These are phyloP conservation scores for Hypena proboscidalis DNA, from an alignment of 2,888 invertebrate species.

Conservation along the genomic window DNA sequence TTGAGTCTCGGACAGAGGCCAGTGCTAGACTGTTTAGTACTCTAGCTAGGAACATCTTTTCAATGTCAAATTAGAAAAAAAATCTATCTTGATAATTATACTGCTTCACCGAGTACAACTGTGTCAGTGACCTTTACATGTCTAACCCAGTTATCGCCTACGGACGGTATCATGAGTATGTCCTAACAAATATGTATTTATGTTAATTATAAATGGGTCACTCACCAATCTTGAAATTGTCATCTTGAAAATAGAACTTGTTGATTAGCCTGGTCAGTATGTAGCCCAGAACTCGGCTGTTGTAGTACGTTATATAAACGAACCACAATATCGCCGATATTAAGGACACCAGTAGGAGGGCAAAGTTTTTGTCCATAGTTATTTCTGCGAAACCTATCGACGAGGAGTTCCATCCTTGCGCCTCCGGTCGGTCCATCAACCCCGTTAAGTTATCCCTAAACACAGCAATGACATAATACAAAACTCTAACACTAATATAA, in stretches of 20 bases:
- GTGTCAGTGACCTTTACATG: not conserved
- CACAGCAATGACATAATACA: constrained; percentile 43
- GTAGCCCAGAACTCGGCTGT: constrained; percentile 95
- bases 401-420: constrained; percentile 86
- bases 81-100: not conserved
- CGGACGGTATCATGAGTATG: constrained; percentile 31
- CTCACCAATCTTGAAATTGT: constrained; percentile 95
- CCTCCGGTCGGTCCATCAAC: constrained; percentile 64
- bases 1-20: no score
- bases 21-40: no score
- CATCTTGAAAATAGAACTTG: constrained; percentile 93
- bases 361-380: constrained; percentile 90
- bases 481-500: constrained; percentile 36
- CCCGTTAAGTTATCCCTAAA: constrained; percentile 71
- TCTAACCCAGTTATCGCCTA: constrained; percentile 11
- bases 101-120: not conserved
- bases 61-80: not conserved
- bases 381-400: constrained; percentile 87
- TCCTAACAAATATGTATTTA: constrained; percentile 16
- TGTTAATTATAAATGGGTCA: constrained; percentile 39
- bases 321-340: constrained; percentile 95
- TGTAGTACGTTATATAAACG: constrained; percentile 97
- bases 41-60: not conserved
- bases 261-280: constrained; percentile 95
- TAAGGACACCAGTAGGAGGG: constrained; percentile 91